These are phyloP conservation scores for Ladona fulva DNA, from an alignment of 1,140 invertebrate species.

Conservation along the genomic window DNA sequence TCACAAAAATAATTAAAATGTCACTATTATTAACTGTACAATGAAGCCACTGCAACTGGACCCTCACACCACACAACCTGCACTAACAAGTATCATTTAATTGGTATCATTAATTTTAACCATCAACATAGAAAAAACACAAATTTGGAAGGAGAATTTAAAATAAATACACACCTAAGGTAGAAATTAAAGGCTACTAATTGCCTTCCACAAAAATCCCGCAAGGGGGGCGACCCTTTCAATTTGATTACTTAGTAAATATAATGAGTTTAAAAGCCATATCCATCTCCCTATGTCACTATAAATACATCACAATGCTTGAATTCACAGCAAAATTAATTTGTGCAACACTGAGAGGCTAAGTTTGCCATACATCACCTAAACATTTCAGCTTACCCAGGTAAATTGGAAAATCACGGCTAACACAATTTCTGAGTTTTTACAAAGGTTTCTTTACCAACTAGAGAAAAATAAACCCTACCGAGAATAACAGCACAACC, in stretches of 20 bases:
- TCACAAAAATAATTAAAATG: conserved; percentile 9
- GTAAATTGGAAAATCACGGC: background rate
- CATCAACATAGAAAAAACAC: background rate
- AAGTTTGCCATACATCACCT: background rate
- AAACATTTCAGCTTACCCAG: background rate
- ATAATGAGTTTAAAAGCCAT: conserved; percentile 2
- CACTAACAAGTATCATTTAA: conserved; percentile 1
- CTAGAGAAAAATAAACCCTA: conserved; percentile 2
- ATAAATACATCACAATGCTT: background rate
- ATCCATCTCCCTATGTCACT: background rate
- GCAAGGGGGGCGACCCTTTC: background rate
- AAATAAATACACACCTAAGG: conserved; percentile 1
- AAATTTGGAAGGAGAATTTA: conserved; percentile 1
- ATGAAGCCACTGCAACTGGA: conserved; percentile 15
- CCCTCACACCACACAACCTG: conserved; percentile 20
- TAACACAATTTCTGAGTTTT: background rate
- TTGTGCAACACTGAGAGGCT: conserved; percentile 8
- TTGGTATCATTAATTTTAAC: background rate
- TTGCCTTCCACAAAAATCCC: background rate
- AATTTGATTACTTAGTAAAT: conserved; percentile 8
- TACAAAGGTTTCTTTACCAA: background rate
- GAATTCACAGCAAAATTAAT: conserved; percentile 5
- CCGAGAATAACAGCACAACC: background rate
- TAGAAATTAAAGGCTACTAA: background rate
- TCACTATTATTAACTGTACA: conserved; percentile 14